These are phyloP conservation scores for Acrossocheilus wenchowensis DNA, from an alignment of 2,797 vertebrate species.

Conservation along the genomic window DNA sequence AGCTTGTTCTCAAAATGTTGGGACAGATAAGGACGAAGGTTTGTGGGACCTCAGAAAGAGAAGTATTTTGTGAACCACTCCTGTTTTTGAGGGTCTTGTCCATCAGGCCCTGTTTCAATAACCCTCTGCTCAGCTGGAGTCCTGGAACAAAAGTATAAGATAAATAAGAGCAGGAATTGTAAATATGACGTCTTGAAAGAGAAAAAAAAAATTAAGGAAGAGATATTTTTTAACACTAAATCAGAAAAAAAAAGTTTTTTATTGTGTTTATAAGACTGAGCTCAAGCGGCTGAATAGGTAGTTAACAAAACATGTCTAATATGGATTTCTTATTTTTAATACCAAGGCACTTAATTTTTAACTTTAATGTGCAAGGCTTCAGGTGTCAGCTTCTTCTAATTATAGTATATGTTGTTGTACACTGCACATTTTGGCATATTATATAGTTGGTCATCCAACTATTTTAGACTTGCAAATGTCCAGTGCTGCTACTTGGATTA, in stretches of 20 bases:
- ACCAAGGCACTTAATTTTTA: not conserved
- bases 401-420: not conserved
- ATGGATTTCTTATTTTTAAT: not conserved
- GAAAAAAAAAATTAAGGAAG: not conserved
- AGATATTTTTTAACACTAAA: not conserved
- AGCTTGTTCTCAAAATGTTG: constrained; percentile 8
- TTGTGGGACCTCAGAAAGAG: constrained; percentile 86
- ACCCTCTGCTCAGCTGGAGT: constrained; percentile 76
- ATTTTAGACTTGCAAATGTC: not conserved
- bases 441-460: not conserved
- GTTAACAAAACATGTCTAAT: not conserved
- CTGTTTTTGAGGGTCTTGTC: constrained; percentile 81
- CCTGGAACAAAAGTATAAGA: constrained; percentile 71
- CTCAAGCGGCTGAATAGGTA: no score
- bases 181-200: not conserved
- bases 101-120: constrained; percentile 77
- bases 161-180: constrained; percentile 47
- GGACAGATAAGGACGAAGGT: not conserved
- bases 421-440: not conserved
- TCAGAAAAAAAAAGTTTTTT: not conserved
- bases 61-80: constrained; percentile 99
- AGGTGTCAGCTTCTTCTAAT: not conserved
- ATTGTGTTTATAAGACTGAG: not conserved
- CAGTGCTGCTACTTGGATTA: not conserved
- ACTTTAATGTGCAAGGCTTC: not conserved